Base-by-base conservation (phyloP, 2,113 vertebrate genomes). In the Mionectes macconnelli region DNA sequence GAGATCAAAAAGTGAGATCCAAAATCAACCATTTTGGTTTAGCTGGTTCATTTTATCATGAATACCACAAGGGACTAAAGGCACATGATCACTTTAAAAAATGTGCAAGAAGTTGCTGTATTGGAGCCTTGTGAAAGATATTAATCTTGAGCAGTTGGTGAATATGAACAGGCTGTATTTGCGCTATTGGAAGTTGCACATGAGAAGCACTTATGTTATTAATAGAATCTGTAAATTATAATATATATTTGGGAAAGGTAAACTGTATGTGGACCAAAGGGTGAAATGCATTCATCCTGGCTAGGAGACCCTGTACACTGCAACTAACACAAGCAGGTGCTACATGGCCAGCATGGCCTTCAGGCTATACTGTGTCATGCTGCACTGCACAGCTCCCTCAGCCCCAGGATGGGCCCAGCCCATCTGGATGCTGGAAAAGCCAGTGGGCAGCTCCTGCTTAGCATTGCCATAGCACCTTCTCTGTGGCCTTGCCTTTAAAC, bases 301-400 rank as follows among this genome's bases (percentile, higher is more conserved):
- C 14, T 0, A 1, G 28, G 33, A 53, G 22, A 84, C 44, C 18
- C 14, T 39, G n/a, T 20, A 25, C 12, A 52, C 24, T 2, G 1
- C 64, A 94, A 8, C 24, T 33, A 25, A 23, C 20, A 3, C 3
- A 10, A 20, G 44, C 39, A 3, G 3, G 28, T 24, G 24, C 31
- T 1, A 1, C 21, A 23, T 1, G 1, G 24, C 11, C 39, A 66
- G 57, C 0, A 0, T 21, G 57, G 10, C 23, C 33, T 37, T 30
- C 42, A 37, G 40, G 50, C n/a, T n/a, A 24, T 21, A 24, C 52
- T 1, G 1, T 9, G 12, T 44, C 4, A 0, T 52, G 24, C 45
- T 4, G 2, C 5, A 17, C 39, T 3, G 1, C 8, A 17, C 0
- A 1, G 6, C 13, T 21, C 23, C 55, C 19, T 62, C 3, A 0